Evolutionary conservation across 2,888 invertebrate genomes (phyloP).

Genomic region (Thereva unica): DNA sequence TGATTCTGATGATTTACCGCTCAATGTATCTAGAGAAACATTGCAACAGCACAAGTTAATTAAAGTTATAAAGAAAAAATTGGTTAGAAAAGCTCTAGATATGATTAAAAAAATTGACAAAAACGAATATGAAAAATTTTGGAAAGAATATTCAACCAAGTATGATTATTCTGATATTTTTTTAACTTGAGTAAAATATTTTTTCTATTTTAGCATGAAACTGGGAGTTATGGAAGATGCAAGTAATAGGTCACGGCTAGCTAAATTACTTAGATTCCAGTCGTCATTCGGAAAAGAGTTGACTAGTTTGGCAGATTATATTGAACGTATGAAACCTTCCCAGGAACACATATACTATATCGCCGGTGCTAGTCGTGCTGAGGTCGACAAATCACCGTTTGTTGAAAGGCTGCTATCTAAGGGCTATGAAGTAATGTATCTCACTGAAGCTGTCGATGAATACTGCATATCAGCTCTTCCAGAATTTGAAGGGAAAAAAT

Average conservation of each 20-base stretch:
- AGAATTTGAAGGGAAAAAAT: slow-evolving; percentile 98
- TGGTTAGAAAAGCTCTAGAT: slow-evolving; percentile 94
- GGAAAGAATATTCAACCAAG: slow-evolving; percentile 99
- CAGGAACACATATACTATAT: slow-evolving; percentile 97
- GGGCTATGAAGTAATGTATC: slow-evolving; percentile 92
- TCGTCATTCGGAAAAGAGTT: slow-evolving; percentile 72
- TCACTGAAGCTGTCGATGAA: slow-evolving; percentile 97
- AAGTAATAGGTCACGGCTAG: slow-evolving; percentile 91
- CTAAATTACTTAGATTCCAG: slow-evolving; percentile 90
- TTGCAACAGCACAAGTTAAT: slow-evolving; percentile 98
- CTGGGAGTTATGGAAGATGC: slow-evolving; percentile 98
- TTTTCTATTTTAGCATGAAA: slow-evolving; percentile 69
- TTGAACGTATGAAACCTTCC: slow-evolving; percentile 90
- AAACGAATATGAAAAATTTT: slow-evolving; percentile 89
- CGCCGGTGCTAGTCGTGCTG: slow-evolving; percentile 83
- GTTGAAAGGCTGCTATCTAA: slow-evolving; percentile 90
- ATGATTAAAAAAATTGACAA: slow-evolving; percentile 96
- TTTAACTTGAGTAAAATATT: slow-evolving; percentile 1
- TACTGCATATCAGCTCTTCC: slow-evolving; percentile 95
- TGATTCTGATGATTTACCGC: slow-evolving; percentile 96
- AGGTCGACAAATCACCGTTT: slow-evolving; percentile 91
- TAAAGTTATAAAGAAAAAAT: slow-evolving; percentile 98
- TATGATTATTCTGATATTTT: slow-evolving; percentile 55
- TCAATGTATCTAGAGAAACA: slow-evolving; percentile 97
- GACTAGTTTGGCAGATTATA: slow-evolving; percentile 86